These are phyloP conservation scores for Uropetala carovei DNA, from an alignment of 2,888 invertebrate species.

Conservation along the genomic window DNA sequence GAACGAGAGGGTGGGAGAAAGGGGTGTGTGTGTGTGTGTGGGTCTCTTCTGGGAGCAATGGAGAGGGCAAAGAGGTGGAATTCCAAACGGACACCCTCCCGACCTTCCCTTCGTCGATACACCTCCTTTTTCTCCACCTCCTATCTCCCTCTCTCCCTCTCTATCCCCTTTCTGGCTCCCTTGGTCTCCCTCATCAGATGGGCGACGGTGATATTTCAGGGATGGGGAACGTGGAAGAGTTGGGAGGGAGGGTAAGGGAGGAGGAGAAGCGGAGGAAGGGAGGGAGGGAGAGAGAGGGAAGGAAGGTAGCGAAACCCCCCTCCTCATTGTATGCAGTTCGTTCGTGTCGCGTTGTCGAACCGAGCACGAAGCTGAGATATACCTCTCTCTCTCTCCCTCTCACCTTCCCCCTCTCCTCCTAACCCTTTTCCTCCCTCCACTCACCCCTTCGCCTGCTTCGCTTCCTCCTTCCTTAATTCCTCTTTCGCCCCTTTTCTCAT, in stretches of 20 bases:
- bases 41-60: background rate
- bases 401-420: background rate
- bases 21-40: constrained; percentile 30
- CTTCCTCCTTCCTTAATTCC: background rate
- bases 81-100: constrained; percentile 26
- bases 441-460: background rate
- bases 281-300: background rate
- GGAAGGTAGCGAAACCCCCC: constrained; percentile 31
- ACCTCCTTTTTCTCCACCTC: too few species aligned
- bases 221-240: background rate
- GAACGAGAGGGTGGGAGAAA: background rate
- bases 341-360: constrained; percentile 62
- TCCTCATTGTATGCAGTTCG: constrained; percentile 62
- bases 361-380: constrained; percentile 47
- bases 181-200: constrained; percentile 52
- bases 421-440: background rate
- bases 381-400: background rate
- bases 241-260: background rate
- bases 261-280: background rate
- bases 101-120: background rate
- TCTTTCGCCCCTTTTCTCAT: background rate
- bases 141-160: background rate
- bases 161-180: background rate
- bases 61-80: background rate
- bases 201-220: constrained; percentile 57